A percentile compares a stretch with the other conserved stretches of the same genome.
phyloP scores from a whole-genome alignment of 2,113 vertebrate genomes.

The Regulus satrapa region DNA sequence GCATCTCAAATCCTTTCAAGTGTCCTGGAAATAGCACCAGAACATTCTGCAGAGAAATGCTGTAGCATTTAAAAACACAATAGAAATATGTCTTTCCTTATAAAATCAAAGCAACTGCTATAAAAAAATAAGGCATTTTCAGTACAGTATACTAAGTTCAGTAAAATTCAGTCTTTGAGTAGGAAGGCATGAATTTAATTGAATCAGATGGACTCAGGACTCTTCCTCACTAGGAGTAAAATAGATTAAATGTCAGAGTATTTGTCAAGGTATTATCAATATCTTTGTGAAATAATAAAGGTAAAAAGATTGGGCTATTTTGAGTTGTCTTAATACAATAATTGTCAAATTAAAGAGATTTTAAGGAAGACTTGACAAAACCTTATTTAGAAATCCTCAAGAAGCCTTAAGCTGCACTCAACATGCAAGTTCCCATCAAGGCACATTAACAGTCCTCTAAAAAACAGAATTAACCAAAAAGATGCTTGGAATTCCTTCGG shows the following conservation, averaged over 20 bases:
- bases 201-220: background rate
- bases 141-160: background rate
- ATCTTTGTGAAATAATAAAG: background rate
- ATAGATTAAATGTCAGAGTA: background rate
- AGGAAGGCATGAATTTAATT: background rate
- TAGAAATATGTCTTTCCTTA: background rate
- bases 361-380: background rate
- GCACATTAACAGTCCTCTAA: slow-evolving; percentile 8
- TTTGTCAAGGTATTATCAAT: background rate
- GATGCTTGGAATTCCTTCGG: slow-evolving; percentile 57
- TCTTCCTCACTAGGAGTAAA: background rate
- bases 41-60: background rate
- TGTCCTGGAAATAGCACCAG: background rate
- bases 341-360: background rate
- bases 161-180: background rate
- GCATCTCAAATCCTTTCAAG: background rate
- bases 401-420: background rate
- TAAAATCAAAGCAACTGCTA: background rate
- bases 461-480: slow-evolving; percentile 50
- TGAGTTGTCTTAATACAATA: background rate
- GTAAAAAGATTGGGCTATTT: background rate
- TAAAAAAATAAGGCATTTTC: background rate
- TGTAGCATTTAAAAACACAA: background rate
- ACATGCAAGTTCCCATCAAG: background rate
- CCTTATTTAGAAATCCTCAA: background rate